These are phyloP conservation scores for Lepidotrigona ventralis DNA, from an alignment of 1,140 invertebrate species.

Conservation along the genomic window DNA sequence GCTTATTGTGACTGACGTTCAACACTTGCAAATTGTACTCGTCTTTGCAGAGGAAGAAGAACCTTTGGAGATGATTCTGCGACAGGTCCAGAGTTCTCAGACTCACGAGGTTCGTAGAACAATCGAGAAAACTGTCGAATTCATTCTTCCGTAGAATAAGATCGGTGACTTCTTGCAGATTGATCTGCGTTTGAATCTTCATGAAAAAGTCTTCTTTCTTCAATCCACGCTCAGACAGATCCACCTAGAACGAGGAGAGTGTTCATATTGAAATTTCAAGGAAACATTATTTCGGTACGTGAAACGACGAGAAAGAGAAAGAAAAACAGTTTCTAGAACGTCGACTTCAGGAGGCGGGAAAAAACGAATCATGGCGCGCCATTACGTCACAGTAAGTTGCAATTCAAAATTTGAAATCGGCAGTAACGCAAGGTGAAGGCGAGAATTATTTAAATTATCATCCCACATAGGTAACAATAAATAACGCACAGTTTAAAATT, in stretches of 20 bases:
- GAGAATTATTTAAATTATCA: background rate
- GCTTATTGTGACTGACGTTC: conserved; percentile 75
- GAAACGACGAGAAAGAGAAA: background rate
- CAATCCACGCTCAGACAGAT: conserved; percentile 69
- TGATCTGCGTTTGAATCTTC: conserved; percentile 65
- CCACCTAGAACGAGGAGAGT: conserved; percentile 64
- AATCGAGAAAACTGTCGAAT: conserved; percentile 78
- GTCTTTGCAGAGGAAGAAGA: conserved; percentile 75
- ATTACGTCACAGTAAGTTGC: background rate
- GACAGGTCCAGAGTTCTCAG: conserved; percentile 73
- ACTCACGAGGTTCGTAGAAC: conserved; percentile 72
- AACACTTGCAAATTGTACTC: conserved; percentile 72
- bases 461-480: background rate
- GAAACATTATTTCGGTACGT: background rate
- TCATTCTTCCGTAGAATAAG: conserved; percentile 73
- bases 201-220: conserved; percentile 76
- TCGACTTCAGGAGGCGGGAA: background rate
- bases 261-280: no score
- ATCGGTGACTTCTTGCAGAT: conserved; percentile 68
- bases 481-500: background rate
- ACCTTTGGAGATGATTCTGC: conserved; percentile 74
- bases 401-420: background rate
- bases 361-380: background rate
- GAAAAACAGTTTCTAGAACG: background rate
- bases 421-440: background rate